Evolutionary conservation across 2,113 vertebrate genomes (phyloP).

Genomic region (Cavia porcellus): DNA sequence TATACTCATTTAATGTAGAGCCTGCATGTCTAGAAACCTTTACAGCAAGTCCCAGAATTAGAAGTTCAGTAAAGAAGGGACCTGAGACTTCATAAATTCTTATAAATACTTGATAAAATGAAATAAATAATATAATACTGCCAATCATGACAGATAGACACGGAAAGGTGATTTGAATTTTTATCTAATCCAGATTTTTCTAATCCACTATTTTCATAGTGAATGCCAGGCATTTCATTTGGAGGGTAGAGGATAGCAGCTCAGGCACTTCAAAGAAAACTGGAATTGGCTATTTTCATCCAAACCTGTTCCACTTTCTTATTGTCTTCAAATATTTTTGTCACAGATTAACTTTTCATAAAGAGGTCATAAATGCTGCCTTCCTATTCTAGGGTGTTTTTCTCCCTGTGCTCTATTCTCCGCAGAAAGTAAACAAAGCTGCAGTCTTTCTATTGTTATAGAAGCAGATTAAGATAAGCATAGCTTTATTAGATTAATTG

Average conservation of each 20-base stretch:
- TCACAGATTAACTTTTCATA: conserved; percentile 79
- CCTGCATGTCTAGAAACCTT: conserved; percentile 67
- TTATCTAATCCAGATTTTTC: conserved; percentile 59
- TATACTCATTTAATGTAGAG: conserved; percentile 70
- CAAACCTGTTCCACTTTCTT: conserved; percentile 79
- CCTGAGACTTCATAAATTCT: conserved; percentile 58
- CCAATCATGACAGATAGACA: conserved; percentile 44
- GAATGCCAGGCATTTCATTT: conserved; percentile 49
- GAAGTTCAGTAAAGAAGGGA: conserved; percentile 65
- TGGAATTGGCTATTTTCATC: conserved; percentile 75
- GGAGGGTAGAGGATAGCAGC: conserved; percentile 48
- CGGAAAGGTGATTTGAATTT: conserved; percentile 47
- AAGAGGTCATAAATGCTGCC: conserved; percentile 69
- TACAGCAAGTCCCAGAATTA: conserved; percentile 58
- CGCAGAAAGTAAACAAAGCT: conserved; percentile 77
- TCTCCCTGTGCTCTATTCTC: conserved; percentile 72
- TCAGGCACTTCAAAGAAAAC: conserved; percentile 71
- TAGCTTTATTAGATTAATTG: conserved; percentile 31
- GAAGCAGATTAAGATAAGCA: conserved; percentile 53
- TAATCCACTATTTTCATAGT: conserved; percentile 61
- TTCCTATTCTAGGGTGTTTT: conserved; percentile 64
- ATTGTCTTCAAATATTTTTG: conserved; percentile 78
- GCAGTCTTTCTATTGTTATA: conserved; percentile 74
- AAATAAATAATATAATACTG: conserved; percentile 61
- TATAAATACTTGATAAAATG: conserved; percentile 63